phyloP scores from a whole-genome alignment of 2,113 vertebrate genomes.

The Podocnemis expansa region DNA sequence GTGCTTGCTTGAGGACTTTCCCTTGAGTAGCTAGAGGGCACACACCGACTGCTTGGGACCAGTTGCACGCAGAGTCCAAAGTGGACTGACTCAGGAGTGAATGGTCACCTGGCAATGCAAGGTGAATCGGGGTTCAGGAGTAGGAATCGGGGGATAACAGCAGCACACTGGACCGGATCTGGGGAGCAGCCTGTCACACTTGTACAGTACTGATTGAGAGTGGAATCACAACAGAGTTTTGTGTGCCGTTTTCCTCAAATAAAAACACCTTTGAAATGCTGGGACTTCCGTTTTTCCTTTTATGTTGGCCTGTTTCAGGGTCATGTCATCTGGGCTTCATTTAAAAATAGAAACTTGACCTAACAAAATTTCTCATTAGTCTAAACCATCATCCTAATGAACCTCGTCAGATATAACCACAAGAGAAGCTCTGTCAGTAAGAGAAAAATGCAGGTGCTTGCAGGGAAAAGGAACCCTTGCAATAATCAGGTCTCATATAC shows the following conservation, averaged over 20 bases:
- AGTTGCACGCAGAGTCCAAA: too few relatives aligned
- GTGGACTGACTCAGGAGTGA: too few relatives aligned
- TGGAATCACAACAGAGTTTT: not conserved
- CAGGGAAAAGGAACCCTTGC: not conserved
- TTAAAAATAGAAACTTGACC: not conserved
- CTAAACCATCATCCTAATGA: not conserved
- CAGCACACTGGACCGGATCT: too few relatives aligned
- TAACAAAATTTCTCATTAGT: slow-evolving; percentile 30
- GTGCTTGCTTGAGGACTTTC: too few relatives aligned
- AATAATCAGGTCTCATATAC: not conserved
- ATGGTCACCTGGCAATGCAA: too few relatives aligned
- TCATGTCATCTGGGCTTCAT: slow-evolving; percentile 15
- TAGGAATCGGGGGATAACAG: too few relatives aligned
- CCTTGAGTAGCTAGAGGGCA: too few relatives aligned
- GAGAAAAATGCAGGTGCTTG: not conserved
- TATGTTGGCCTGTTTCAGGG: slow-evolving; percentile 2
- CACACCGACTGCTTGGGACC: too few relatives aligned
- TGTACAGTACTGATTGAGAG: not conserved
- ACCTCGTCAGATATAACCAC: slow-evolving; percentile 15
- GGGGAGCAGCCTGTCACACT: too few relatives aligned
- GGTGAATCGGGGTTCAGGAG: too few relatives aligned
- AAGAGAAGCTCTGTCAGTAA: slow-evolving; percentile 12
- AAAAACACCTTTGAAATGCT: not conserved
- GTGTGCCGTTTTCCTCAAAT: not conserved
- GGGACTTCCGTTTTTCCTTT: not conserved